Evolutionary conservation across 2,113 vertebrate genomes (phyloP).

Genomic region (Thamnaconus septentrionalis): DNA sequence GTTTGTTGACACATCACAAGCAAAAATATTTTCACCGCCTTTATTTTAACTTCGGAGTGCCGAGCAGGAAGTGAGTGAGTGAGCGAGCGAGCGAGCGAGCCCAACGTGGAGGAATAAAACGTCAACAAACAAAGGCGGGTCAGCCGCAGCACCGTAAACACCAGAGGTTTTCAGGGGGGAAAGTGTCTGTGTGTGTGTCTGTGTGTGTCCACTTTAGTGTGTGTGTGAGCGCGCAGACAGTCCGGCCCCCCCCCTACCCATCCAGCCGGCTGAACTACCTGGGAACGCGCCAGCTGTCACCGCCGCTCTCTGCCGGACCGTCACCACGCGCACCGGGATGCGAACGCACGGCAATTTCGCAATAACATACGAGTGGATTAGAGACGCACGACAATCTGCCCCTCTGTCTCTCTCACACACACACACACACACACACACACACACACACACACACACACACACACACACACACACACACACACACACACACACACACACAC

Average conservation of each 20-base stretch:
- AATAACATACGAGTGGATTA: constrained; percentile 52
- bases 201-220: constrained; percentile 22
- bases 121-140: constrained; percentile 12
- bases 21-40: constrained; percentile 15
- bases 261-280: constrained; percentile 67
- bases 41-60: constrained; percentile 16
- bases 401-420: not conserved
- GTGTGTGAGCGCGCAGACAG: constrained; percentile 18
- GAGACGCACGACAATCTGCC: constrained; percentile 44
- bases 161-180: constrained; percentile 13
- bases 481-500: constrained; percentile 5
- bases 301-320: constrained; percentile 38
- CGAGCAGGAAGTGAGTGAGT: not conserved
- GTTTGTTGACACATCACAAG: no score
- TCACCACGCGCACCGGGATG: constrained; percentile 38
- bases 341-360: constrained; percentile 36
- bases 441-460: constrained; percentile 50
- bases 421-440: constrained; percentile 47
- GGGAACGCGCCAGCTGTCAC: constrained; percentile 73
- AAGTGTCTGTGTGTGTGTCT: constrained; percentile 30
- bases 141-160: constrained; percentile 1
- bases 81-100: constrained; percentile 3
- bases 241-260: constrained; percentile 52
- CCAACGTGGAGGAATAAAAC: constrained; percentile 34
- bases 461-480: constrained; percentile 5